Evolutionary conservation across 2,113 vertebrate species (phyloP), one percentile per base, ranked within the genome.

Genomic region (Ictidomys tridecemlineatus): DNA sequence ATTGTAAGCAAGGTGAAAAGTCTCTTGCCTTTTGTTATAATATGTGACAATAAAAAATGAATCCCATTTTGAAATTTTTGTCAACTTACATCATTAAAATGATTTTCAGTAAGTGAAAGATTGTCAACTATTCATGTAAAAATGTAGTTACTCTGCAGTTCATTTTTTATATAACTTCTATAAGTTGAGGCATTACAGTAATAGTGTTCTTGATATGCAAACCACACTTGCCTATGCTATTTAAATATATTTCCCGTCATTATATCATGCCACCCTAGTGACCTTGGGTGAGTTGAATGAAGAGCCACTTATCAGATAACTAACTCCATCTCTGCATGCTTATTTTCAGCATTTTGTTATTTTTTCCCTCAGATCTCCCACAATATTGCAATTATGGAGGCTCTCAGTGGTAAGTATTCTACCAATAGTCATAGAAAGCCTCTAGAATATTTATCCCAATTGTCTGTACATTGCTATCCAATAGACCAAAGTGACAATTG

Each of bases 71-170:
- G 93, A 83, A 13, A 77, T 53, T 74, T 95, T 85, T 89, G 61
- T 93, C 67, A 91, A 63, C 24, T 79, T 90, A 73, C 45, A 83
- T 79, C 87, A 85, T 85, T 85, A 89, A 91, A 78, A 89, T 93
- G 22, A 79, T n/a, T 89, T 97, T 92, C 73, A 96, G 9, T 61
- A 74, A 86, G 30, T 73, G n/a, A 63, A 93, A 89, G 63, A 48
- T n/a, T 51, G 8, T 85, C 67, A 89, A 74, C 45, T 78, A 22
- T 78, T n/a, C 78, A 77, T n/a, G 76, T 72, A 93, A 61, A 85
- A 72, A 42, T 92, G n/a, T 34, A 84, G 18, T 67, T 91, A 67
- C 48, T 56, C 26, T 39, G 24, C 20, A 87, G 90, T 79, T 89
- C 8, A 18, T 94, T 96, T 82, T 88, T 96, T 95, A 82, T n/a